These are phyloP conservation scores for Acrossocheilus wenchowensis DNA, from an alignment of 2,797 vertebrate species.

Conservation along the genomic window DNA sequence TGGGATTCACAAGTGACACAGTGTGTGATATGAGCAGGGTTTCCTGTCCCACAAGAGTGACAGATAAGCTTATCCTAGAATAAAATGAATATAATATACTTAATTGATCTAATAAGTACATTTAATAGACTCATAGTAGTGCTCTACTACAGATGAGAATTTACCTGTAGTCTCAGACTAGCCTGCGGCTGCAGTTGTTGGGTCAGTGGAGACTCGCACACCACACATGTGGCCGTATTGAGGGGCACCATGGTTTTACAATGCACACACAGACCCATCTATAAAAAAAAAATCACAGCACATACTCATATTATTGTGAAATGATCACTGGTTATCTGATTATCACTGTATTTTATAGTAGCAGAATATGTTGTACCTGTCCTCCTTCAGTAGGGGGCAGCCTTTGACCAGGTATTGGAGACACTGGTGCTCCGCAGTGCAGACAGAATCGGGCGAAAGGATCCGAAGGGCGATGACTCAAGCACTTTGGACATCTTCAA, in stretches of 20 bases:
- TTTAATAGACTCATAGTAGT: neutral
- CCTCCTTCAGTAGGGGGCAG: constrained; percentile 79
- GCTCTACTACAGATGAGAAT: neutral
- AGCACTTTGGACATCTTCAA: constrained; percentile 83
- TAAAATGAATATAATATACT: neutral
- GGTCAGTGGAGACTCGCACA: constrained; percentile 83
- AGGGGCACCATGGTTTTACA: constrained; percentile 84
- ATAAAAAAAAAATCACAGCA: constrained; percentile 14
- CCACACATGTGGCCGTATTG: constrained; percentile 81
- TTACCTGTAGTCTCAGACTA: constrained; percentile 79
- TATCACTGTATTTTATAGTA: too few species aligned
- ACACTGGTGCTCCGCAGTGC: constrained; percentile 82
- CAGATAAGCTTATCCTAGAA: constrained; percentile 85
- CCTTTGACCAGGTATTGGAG: constrained; percentile 73
- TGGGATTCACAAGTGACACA: constrained; percentile 87
- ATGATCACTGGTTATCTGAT: neutral
- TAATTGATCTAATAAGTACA: too few species aligned
- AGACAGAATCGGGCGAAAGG: constrained; percentile 87
- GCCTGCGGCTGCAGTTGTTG: constrained; percentile 78
- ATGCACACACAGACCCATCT: constrained; percentile 83
- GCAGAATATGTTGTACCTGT: constrained; percentile 76
- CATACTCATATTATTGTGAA: neutral
- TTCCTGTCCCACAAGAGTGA: constrained; percentile 84
- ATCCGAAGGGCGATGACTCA: constrained; percentile 79
- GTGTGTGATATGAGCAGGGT: constrained; percentile 80